These are phyloP conservation scores for Nannoperca obscura DNA, from an alignment of 2,797 vertebrate species.

Conservation along the genomic window DNA sequence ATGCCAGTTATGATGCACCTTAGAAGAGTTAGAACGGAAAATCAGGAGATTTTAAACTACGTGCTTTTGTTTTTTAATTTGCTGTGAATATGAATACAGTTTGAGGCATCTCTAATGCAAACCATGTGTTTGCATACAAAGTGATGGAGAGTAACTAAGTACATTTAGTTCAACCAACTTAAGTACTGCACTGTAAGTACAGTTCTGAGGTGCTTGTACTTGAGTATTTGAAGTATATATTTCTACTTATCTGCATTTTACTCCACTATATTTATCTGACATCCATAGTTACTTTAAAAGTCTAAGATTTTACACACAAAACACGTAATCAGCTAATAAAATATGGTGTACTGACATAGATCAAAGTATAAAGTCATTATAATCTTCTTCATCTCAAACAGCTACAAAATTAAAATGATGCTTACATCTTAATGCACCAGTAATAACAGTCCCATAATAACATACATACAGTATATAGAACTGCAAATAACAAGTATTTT, in stretches of 20 bases:
- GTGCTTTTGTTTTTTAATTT: background rate
- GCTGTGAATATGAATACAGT: background rate
- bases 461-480: background rate
- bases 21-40: constrained; percentile 2
- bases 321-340: background rate
- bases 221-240: background rate
- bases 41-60: background rate
- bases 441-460: background rate
- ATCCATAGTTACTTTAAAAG: background rate
- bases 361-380: background rate
- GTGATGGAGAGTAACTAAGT: background rate
- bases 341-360: background rate
- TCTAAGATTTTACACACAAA: background rate
- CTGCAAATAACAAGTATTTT: background rate
- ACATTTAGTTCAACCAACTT: background rate
- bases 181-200: background rate
- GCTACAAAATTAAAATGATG: background rate
- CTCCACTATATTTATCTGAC: background rate
- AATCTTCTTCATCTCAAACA: background rate
- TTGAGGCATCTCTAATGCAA: background rate
- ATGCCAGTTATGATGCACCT: constrained; percentile 98
- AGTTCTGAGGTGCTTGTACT: background rate
- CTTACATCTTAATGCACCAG: background rate
- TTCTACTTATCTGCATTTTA: background rate
- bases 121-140: background rate